Evolutionary conservation across 2,797 vertebrate genomes (phyloP).

Genomic region (Poeciliopsis presidionis): DNA sequence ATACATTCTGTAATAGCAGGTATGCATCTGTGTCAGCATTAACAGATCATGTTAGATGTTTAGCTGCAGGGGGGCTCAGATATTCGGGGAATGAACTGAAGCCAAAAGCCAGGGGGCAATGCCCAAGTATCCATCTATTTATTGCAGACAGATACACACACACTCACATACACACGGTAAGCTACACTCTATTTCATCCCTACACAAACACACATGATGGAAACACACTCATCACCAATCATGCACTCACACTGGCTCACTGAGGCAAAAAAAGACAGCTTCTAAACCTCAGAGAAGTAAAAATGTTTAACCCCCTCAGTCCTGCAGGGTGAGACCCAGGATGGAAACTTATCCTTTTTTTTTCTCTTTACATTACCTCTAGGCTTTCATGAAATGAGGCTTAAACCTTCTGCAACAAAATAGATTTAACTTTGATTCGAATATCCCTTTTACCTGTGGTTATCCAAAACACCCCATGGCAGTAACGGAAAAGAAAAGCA

Average conservation of each 20-base stretch:
- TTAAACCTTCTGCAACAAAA: constrained; percentile 60
- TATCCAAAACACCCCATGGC: constrained; percentile 47
- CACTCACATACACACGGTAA: background rate
- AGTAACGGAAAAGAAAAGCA: constrained; percentile 47
- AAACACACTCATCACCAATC: constrained; percentile 46
- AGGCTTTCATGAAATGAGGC: constrained; percentile 51
- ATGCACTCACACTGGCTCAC: constrained; percentile 50
- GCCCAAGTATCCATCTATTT: constrained; percentile 71
- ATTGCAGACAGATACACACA: constrained; percentile 50
- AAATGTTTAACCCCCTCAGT: constrained; percentile 56
- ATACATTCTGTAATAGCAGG: constrained; percentile 48
- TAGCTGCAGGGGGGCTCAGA: constrained; percentile 65
- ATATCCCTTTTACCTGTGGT: constrained; percentile 43
- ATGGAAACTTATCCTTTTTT: constrained; percentile 32
- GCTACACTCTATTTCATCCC: constrained; percentile 17
- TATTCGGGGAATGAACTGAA: constrained; percentile 72
- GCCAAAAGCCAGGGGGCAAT: constrained; percentile 66
- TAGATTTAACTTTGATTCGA: constrained; percentile 53
- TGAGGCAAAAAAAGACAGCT: constrained; percentile 59
- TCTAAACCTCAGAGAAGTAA: constrained; percentile 44
- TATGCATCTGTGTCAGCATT: constrained; percentile 67
- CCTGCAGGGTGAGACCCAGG: constrained; percentile 33
- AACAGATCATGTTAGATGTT: constrained; percentile 74
- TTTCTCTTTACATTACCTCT: constrained; percentile 47
- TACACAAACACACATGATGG: constrained; percentile 25